These are phyloP conservation scores for Pangasius sanitwongsei DNA, from an alignment of 2,797 vertebrate species.

Conservation along the genomic window DNA sequence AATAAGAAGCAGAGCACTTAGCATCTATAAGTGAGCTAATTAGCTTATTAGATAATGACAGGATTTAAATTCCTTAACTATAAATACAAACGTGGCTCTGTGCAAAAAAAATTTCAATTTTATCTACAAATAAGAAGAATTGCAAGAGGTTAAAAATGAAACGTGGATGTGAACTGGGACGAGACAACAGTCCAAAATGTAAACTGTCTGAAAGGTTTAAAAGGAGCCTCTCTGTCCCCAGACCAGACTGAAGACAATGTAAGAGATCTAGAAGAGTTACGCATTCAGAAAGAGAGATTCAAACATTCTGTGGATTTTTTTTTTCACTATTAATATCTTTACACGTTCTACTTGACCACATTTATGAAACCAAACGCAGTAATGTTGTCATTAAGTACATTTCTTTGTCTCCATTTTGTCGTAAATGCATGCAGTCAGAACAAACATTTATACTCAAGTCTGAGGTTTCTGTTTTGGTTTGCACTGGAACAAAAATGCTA, in stretches of 20 bases:
- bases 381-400: background rate
- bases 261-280: background rate
- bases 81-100: background rate
- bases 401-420: background rate
- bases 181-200: background rate
- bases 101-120: background rate
- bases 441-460: background rate
- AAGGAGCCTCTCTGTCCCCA: background rate
- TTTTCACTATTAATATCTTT: background rate
- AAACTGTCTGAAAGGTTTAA: background rate
- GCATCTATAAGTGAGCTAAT: too few species aligned
- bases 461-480: background rate
- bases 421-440: background rate
- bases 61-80: background rate
- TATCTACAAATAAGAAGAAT: background rate
- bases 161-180: background rate
- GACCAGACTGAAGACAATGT: background rate
- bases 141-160: background rate
- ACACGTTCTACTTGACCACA: background rate
- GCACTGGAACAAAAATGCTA: background rate
- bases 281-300: background rate
- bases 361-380: background rate
- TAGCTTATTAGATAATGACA: background rate
- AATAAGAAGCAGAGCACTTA: background rate
- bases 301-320: background rate